A percentile compares a stretch with the other conserved stretches of the same genome.
These are phyloP conservation scores for Drosophila trichaetosa DNA, from an alignment of 2,888 invertebrate species.

Conservation along the genomic window DNA sequence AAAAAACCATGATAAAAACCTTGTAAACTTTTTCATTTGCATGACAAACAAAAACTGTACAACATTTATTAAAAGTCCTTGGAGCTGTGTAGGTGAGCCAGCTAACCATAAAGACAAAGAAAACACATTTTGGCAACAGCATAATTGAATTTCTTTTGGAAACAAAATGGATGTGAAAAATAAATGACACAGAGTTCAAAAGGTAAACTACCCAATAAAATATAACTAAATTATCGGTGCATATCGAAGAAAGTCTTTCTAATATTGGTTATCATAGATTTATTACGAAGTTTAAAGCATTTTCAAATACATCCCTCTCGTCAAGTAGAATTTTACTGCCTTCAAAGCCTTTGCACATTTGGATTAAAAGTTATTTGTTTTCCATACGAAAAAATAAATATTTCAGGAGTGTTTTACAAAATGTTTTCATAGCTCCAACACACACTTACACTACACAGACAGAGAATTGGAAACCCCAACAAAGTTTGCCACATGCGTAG, in stretches of 20 bases:
- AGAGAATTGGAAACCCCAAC: conserved; percentile 3
- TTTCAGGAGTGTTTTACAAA: conserved; percentile 16
- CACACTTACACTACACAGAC: conserved; percentile 3
- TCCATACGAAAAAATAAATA: conserved; percentile 35
- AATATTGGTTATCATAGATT: background rate
- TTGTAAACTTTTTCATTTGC: conserved; percentile 32
- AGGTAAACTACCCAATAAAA: background rate
- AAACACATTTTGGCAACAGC: conserved; percentile 6
- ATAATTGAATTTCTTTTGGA: conserved; percentile 8
- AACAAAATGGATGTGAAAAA: background rate
- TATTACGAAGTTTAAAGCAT: background rate
- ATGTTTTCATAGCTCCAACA: conserved; percentile 17
- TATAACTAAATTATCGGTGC: too few species aligned
- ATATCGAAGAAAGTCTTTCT: too few species aligned
- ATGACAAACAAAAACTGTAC: conserved; percentile 24
- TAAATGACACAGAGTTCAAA: background rate
- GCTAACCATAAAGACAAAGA: conserved; percentile 6
- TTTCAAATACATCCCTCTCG: background rate
- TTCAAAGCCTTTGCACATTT: background rate
- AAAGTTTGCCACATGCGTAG: conserved; percentile 16
- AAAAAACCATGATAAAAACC: conserved; percentile 1
- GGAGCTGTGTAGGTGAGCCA: background rate
- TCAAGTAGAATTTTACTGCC: background rate
- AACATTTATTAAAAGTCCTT: conserved; percentile 13
- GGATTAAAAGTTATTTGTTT: conserved; percentile 26